Evolutionary conservation across 37 sponge, comb jelly and placozoan species (phyloP).

Genomic region (Theonella swinhoei): DNA sequence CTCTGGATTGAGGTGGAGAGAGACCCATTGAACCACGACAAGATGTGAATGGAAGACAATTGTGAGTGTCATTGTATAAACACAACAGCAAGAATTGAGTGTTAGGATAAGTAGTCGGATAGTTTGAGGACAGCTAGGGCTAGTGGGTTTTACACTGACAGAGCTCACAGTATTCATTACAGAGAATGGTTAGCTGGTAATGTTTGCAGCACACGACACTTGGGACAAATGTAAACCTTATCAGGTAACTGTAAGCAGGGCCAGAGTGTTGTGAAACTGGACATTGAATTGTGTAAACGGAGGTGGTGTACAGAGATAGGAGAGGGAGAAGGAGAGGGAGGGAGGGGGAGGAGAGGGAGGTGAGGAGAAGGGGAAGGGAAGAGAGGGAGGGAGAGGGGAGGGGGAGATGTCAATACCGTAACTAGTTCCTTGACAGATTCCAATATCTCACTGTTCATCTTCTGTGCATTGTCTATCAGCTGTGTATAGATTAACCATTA

Average conservation of each 20-base stretch:
- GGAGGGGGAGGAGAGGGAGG: background rate
- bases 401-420: constrained; percentile 34
- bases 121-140: no score
- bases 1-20: constrained; percentile 30
- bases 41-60: no score
- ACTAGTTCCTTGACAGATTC: constrained; percentile 64
- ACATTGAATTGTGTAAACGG: background rate
- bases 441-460: constrained; percentile 76
- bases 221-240: no score
- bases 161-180: no score
- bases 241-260: constrained; percentile 9
- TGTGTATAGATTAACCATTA: background rate
- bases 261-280: background rate
- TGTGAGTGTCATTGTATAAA: no score
- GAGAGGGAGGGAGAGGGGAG: background rate
- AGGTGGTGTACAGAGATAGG: background rate
- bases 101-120: no score
- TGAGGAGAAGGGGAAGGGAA: background rate
- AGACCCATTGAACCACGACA: no score
- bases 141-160: no score
- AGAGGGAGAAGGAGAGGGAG: background rate
- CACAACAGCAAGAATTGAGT: no score
- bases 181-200: no score
- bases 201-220: no score
- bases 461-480: constrained; percentile 51